Base-by-base conservation (phyloP, 1,140 invertebrate genomes). In the Bombus pyrosoma region DNA sequence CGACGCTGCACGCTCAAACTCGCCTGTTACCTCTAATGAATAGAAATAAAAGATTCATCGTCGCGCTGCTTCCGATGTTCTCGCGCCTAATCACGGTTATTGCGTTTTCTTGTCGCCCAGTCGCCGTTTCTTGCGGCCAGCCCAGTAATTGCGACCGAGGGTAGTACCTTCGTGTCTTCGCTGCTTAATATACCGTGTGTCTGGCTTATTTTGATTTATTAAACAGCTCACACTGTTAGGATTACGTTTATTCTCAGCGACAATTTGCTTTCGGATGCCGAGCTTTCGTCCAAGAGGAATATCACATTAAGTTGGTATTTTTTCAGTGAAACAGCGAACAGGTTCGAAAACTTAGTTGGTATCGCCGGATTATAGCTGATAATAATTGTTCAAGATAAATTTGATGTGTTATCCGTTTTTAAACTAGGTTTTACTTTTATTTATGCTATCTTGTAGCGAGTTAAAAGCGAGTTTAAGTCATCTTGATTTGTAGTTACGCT, bases 41-140 rank as follows among this genome's bases (percentile, higher is more conserved):
- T 86, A 75, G 62, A 82, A 81, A 86, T 86, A 72, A 72, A 85
- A 71, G 68, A 85, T 85, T 72, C 76, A 79, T 72, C 76, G 37
- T 22, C 68, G 37, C 22, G 25, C 22, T 12, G 82, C 62, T 77
- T 71, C 39, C 83, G 77, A 85, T 66, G 39, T 62, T 85, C 66
- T 53, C 39, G 68, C 76, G 68, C 25, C 83, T 85, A 85, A 85
- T 85, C 77, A 59, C 83, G 68, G 83, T 47, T 85, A 79, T 80
- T 80, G 77, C 83, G 39, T 80, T 72, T 72, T 62, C 75, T 84
- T 79, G 76, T 71, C 74, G 47, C 39, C 15, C 34, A 28, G 57
- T 25, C 8, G 59, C 15, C 13, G 75, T 78, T 78, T 78, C 75
- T 78, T 78, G 75, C 59, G 37, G 59, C 75, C n/a, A 43, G 5